A percentile compares a stretch with the other conserved stretches of the same genome.
These are phyloP conservation scores for Conger conger DNA, from an alignment of 2,113 vertebrate genomes.

Conservation along the genomic window DNA sequence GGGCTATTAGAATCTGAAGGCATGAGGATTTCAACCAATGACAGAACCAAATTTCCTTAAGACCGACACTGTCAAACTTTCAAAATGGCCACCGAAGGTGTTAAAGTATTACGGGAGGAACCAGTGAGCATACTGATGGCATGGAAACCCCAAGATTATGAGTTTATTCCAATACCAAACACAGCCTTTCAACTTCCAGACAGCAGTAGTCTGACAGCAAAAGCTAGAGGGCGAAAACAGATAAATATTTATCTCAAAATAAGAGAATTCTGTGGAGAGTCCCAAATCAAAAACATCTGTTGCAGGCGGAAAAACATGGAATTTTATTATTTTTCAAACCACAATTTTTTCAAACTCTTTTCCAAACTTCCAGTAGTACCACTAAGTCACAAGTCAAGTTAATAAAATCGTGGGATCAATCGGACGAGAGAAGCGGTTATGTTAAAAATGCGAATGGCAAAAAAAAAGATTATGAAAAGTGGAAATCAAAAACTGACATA, in stretches of 20 bases:
- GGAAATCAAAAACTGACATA: too few species aligned
- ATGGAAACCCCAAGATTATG: neutral
- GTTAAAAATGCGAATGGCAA: too few species aligned
- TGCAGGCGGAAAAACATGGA: neutral
- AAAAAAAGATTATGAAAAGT: too few species aligned
- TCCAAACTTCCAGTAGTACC: too few species aligned
- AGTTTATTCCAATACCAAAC: neutral
- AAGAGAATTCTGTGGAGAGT: neutral
- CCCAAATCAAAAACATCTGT: neutral
- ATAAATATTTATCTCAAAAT: neutral
- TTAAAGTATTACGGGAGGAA: neutral
- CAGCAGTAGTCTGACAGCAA: neutral
- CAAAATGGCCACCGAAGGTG: neutral
- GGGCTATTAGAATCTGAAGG: neutral
- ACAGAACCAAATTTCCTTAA: neutral
- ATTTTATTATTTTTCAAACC: too few species aligned
- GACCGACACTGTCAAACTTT: neutral
- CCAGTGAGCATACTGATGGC: neutral
- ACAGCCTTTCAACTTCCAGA: neutral
- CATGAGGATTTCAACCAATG: neutral
- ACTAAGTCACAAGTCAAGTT: too few species aligned
- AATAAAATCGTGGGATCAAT: too few species aligned
- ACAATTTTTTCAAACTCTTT: too few species aligned
- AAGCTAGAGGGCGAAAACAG: neutral
- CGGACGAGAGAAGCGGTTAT: too few species aligned